These are phyloP conservation scores for Calypte anna DNA, from an alignment of 2,113 vertebrate genomes.

Conservation along the genomic window DNA sequence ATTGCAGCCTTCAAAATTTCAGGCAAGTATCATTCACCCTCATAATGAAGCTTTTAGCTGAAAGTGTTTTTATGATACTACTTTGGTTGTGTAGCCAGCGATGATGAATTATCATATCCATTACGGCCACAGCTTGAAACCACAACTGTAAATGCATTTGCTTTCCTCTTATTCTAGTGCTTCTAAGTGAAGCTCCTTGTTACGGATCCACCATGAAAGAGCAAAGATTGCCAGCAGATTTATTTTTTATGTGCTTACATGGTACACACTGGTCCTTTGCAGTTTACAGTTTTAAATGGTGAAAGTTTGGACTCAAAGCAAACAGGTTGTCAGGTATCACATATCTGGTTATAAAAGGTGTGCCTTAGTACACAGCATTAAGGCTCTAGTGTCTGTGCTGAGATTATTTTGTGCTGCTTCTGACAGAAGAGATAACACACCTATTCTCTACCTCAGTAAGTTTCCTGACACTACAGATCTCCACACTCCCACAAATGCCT, in stretches of 20 bases:
- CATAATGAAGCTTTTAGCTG: slow-evolving; percentile 48
- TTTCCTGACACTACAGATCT: not conserved
- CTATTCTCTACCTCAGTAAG: not conserved
- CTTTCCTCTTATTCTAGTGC: not conserved
- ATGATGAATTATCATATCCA: slow-evolving; percentile 33
- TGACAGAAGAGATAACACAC: not conserved
- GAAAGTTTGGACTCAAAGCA: not conserved
- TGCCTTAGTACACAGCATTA: not conserved
- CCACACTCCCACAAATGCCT: not conserved
- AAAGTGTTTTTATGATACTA: slow-evolving; percentile 24
- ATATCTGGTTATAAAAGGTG: not conserved
- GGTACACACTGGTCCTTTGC: not conserved
- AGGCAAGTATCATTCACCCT: not conserved
- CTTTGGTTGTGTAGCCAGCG: not conserved
- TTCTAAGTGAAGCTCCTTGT: not conserved
- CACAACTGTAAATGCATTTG: slow-evolving; percentile 10
- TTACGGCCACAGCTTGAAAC: slow-evolving; percentile 40
- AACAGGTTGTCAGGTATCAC: not conserved
- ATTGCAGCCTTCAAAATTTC: slow-evolving; percentile 27
- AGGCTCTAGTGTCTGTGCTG: not conserved
- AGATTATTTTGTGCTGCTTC: not conserved
- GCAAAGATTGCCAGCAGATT: not conserved
- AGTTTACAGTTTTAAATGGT: not conserved
- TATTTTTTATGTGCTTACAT: not conserved
- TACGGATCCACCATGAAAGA: not conserved